These are phyloP conservation scores for Enteromius unitaeniatus DNA, from an alignment of 2,797 vertebrate genomes.

Conservation along the genomic window DNA sequence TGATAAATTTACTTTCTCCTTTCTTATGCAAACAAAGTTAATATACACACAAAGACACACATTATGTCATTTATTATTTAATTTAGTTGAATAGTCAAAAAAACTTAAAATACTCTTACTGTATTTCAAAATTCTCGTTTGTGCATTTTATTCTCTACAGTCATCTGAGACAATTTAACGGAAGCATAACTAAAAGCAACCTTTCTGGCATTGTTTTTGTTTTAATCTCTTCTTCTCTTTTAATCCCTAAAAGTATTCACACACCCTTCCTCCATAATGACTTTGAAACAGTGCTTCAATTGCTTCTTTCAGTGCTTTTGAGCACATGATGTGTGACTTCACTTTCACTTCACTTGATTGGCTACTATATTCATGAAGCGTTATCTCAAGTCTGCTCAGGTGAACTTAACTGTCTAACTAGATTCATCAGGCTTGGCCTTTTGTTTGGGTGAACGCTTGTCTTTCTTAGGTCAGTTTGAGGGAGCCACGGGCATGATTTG, in stretches of 20 bases:
- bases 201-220: neutral
- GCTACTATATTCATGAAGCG: constrained; percentile 21
- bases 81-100: neutral
- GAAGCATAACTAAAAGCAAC: neutral
- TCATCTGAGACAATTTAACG: neutral
- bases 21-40: neutral
- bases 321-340: constrained; percentile 11
- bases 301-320: constrained; percentile 4
- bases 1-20: neutral
- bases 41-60: neutral
- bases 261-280: neutral
- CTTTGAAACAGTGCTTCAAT: neutral
- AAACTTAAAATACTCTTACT: neutral
- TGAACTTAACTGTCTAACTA: constrained; percentile 37
- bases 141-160: neutral
- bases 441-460: neutral
- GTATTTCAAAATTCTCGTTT: neutral
- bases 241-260: neutral
- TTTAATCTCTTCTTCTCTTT: neutral
- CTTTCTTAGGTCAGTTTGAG: constrained; percentile 17
- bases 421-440: constrained; percentile 50
- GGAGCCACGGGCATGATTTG: neutral
- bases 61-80: neutral
- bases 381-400: constrained; percentile 28
- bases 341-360: constrained; percentile 26